A percentile compares a stretch with the other conserved stretches of the same genome.
phyloP scores from a whole-genome alignment of 2,113 vertebrate species.

The Burhinus bistriatus region DNA sequence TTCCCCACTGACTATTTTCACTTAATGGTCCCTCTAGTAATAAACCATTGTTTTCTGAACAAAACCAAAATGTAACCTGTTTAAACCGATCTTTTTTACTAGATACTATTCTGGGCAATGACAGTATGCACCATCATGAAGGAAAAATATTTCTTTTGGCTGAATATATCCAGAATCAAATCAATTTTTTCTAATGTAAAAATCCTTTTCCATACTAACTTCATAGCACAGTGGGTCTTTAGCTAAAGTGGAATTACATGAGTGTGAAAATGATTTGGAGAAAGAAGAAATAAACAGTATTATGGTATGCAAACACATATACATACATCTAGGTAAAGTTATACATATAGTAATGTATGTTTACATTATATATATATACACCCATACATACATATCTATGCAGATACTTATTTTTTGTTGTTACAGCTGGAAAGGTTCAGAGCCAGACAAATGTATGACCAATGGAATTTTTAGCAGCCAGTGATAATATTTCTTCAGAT shows the following conservation, averaged over 20 bases:
- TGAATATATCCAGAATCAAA: not conserved
- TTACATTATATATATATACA: not conserved
- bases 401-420: not conserved
- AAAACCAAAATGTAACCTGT: not conserved
- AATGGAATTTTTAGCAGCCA: constrained; percentile 10
- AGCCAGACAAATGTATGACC: not conserved
- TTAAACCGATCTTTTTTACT: not conserved
- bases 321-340: not conserved
- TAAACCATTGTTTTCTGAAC: not conserved
- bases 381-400: not conserved
- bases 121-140: not conserved
- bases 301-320: not conserved
- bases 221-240: not conserved
- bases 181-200: not conserved
- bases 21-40: not conserved
- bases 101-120: not conserved
- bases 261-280: not conserved
- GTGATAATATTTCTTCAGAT: constrained; percentile 1
- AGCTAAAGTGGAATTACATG: not conserved
- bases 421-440: constrained; percentile 2
- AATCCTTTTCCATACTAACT: not conserved
- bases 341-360: not conserved
- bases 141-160: not conserved
- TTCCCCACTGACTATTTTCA: not conserved
- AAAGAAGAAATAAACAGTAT: not conserved